Conservation (phyloP, 2,113 vertebrate genomes). For the Mionectes macconnelli region DNA sequence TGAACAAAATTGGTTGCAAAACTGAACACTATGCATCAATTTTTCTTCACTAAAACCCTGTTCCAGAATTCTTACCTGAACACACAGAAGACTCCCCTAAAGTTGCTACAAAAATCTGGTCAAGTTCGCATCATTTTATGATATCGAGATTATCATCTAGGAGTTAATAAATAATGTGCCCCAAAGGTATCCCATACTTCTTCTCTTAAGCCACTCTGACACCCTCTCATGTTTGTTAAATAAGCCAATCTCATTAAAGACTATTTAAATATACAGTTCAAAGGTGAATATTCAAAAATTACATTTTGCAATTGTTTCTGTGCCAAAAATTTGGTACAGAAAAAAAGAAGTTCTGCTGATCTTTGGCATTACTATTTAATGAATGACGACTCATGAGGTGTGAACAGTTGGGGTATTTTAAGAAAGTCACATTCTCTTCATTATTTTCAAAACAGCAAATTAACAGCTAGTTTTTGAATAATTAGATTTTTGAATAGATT, state of each 20-base stretch:
- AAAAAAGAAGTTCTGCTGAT: not conserved
- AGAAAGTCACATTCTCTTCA: not conserved
- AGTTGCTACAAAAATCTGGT: not conserved
- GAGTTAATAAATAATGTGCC: not conserved
- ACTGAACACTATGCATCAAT: fast-evolving
- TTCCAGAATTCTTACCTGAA: not conserved
- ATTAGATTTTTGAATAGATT: not conserved
- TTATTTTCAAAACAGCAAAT: not conserved
- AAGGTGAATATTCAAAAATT: not conserved
- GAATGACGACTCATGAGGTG: not conserved
- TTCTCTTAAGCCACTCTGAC: not conserved
- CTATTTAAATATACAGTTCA: not conserved
- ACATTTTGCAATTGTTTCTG: not conserved
- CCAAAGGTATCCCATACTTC: not conserved
- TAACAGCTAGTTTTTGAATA: not conserved
- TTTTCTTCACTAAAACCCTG: not conserved
- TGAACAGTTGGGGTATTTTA: not conserved
- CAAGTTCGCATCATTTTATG: not conserved
- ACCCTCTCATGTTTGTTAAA: not conserved
- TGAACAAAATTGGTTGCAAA: not conserved
- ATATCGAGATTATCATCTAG: not conserved
- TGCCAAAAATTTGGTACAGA: not conserved
- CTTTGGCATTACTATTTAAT: not conserved
- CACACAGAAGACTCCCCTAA: not conserved
- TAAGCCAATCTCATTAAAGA: not conserved